Evolutionary conservation across 2,113 vertebrate species (phyloP), one percentile per base, ranked within the genome.

Genomic region (Podilymbus podiceps): DNA sequence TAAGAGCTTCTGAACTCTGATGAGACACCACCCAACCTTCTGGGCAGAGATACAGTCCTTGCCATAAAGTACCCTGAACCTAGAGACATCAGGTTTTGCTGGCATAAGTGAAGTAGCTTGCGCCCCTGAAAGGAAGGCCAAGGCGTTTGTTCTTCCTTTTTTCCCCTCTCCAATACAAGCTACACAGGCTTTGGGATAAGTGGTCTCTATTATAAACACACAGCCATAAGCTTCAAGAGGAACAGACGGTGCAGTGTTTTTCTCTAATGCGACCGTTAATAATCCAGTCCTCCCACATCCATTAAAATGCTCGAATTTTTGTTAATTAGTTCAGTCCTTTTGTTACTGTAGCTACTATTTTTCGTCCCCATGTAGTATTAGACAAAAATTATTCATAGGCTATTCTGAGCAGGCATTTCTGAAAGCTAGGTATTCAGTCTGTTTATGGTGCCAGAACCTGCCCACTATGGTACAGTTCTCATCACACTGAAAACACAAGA

Each of bases 301-400:
- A 86, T 76, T 78, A 90, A 90, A 93, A 89, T 0, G 2, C 42
- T 68, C 28, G 7, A 23, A 79, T 78, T 95, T 89, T 79, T 81
- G n/a, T 78, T 93, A 74, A 59, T 85, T 90, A 90, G 73, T 90
- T 90, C 80, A 63, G 68, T 56, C 35, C 90, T 90, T 90, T 93
- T 96, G 76, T 86, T 88, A 63, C 82, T 52, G 82, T 15, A 76
- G 74, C 90, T 66, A 78, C 44, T 92, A 88, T 92, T 96, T 90
- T 93, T 92, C 87, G 90, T 83, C 40, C 35, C 40, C 84, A 44
- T 59, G 73, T 67, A 95, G n/a, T 59, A 92, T 53, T 25, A 84
- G 53, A 67, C 53, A 90, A 87, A 78, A 89, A 83, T 68, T 90
- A 90, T 86, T 75, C 83, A 86, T 6, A 81, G 66, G 56, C 52